phyloP scores from a whole-genome alignment of 2,797 vertebrate genomes.

The Lagocephalus sceleratus region DNA sequence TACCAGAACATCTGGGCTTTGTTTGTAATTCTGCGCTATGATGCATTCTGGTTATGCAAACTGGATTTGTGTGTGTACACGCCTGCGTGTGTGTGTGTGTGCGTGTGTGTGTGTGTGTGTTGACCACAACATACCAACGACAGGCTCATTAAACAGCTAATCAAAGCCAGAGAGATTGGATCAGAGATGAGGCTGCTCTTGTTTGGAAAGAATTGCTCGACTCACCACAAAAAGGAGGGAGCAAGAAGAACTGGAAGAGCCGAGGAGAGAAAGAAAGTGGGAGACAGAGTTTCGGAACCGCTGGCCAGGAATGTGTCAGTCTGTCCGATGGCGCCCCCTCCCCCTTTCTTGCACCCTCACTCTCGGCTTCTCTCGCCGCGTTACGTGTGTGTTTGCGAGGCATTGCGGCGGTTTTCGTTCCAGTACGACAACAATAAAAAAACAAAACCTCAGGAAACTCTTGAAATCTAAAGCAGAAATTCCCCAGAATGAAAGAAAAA shows the following conservation, averaged over 20 bases:
- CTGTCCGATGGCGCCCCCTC: constrained; percentile 70
- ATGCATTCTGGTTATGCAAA: constrained; percentile 51
- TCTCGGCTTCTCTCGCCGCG: constrained; percentile 60
- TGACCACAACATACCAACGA: constrained; percentile 75
- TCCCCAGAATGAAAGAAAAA: constrained; percentile 54
- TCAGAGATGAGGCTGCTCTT: constrained; percentile 75
- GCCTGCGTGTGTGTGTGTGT: constrained; percentile 26
- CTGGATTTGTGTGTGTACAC: constrained; percentile 17
- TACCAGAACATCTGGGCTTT: constrained; percentile 67
- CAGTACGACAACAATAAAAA: constrained; percentile 76
- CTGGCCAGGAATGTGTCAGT: constrained; percentile 79
- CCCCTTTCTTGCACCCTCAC: constrained; percentile 43
- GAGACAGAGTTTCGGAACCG: constrained; percentile 64
- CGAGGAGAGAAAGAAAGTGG: constrained; percentile 60
- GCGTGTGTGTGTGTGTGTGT: constrained; percentile 29
- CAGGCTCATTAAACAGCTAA: constrained; percentile 81
- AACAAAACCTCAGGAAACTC: constrained; percentile 75
- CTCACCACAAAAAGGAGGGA: constrained; percentile 70
- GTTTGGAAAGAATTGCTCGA: constrained; percentile 79
- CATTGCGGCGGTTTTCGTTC: constrained; percentile 67
- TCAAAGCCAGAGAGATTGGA: constrained; percentile 79
- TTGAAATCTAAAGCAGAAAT: constrained; percentile 71
- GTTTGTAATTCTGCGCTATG: constrained; percentile 67
- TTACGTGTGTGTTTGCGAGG: constrained; percentile 49
- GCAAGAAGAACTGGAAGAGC: constrained; percentile 58